Evolutionary conservation across 1,140 invertebrate species (phyloP).

Genomic region (Teleogryllus occipitalis): DNA sequence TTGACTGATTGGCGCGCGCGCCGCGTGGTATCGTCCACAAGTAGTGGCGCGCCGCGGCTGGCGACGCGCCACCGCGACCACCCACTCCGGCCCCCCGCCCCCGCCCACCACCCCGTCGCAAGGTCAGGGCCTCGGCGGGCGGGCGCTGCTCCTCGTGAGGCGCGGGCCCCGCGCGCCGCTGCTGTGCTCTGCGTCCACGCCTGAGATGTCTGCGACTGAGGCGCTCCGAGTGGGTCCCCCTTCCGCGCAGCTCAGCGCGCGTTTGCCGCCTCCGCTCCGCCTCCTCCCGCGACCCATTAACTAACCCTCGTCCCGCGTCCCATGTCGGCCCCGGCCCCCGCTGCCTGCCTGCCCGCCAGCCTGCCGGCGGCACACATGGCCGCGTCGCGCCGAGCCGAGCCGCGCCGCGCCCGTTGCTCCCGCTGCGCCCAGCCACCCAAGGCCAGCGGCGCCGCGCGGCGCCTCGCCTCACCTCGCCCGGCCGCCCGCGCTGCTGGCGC

Average conservation of each 20-base stretch:
- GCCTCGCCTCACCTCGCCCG: too few species aligned
- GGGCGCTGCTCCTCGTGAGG: not conserved
- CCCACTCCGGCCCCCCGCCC: too few species aligned
- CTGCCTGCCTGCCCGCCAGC: too few species aligned
- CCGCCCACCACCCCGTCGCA: not conserved
- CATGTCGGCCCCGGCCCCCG: not conserved
- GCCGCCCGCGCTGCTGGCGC: too few species aligned
- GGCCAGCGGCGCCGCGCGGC: too few species aligned
- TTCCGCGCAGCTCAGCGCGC: not conserved
- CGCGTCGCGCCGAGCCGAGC: not conserved
- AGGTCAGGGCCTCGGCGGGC: not conserved
- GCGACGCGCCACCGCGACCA: too few species aligned
- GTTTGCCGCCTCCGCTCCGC: not conserved
- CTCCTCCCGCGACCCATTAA: not conserved
- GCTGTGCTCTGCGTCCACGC: not conserved
- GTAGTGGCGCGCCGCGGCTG: too few species aligned
- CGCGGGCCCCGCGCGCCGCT: too few species aligned
- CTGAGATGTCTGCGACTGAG: not conserved
- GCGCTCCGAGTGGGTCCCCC: not conserved
- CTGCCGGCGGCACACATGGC: not conserved
- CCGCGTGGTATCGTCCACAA: too few species aligned
- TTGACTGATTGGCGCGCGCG: too few species aligned
- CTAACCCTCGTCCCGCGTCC: not conserved
- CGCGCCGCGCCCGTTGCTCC: not conserved
- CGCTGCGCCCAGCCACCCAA: too few species aligned